phyloP scores from a whole-genome alignment of 1,140 invertebrate genomes.

The Phenacoccus solenopsis region DNA sequence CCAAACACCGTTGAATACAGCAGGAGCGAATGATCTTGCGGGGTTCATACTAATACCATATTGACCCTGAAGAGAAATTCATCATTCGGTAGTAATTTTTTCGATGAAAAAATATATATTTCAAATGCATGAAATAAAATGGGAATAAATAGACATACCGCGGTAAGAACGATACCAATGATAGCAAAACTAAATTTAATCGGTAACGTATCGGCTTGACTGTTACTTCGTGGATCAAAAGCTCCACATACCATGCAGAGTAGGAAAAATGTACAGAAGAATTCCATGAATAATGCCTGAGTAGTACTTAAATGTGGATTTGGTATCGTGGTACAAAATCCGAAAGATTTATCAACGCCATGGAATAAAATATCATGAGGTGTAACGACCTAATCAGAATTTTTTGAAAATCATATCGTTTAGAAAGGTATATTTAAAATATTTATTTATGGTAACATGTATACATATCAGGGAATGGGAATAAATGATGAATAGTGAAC shows the following conservation, averaged over 20 bases:
- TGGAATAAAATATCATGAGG: constrained; percentile 19
- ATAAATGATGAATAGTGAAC: too few relatives aligned
- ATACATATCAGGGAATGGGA: too few relatives aligned
- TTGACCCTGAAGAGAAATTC: constrained; percentile 6
- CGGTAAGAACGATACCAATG: constrained; percentile 43
- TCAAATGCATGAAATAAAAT: too few relatives aligned
- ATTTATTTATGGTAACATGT: too few relatives aligned
- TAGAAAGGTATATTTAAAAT: too few relatives aligned
- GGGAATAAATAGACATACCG: constrained; percentile 22
- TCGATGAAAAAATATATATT: too few relatives aligned
- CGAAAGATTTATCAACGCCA: constrained; percentile 13
- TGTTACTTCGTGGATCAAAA: constrained; percentile 46
- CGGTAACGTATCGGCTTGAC: constrained; percentile 40
- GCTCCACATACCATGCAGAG: constrained; percentile 47
- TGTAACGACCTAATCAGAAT: constrained; percentile 19
- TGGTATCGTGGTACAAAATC: constrained; percentile 45
- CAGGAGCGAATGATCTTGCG: constrained; percentile 72
- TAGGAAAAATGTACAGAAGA: constrained; percentile 43
- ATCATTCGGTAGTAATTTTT: too few relatives aligned
- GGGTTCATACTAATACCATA: constrained; percentile 79
- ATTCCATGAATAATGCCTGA: constrained; percentile 43
- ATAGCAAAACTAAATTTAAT: constrained; percentile 49
- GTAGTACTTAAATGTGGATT: constrained; percentile 32
- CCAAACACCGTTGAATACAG: constrained; percentile 64
- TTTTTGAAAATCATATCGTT: too few relatives aligned